Base-by-base conservation (phyloP, 2,888 invertebrate species). In the Malthinus seriepunctatus region DNA sequence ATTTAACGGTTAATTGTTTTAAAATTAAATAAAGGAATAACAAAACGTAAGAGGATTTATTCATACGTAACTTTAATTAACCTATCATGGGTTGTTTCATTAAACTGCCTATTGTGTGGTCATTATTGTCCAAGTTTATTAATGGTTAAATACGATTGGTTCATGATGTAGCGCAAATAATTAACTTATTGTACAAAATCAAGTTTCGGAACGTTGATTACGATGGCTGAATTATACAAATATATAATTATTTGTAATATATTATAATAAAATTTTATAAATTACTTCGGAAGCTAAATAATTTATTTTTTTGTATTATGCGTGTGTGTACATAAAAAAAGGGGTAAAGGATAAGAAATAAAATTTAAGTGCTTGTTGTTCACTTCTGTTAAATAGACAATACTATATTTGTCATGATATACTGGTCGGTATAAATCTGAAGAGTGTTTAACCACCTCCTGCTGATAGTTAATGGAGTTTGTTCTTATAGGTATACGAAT, bases 381-480 rank as follows among this genome's bases (percentile, higher is more conserved):
- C 50, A 59, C 52, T 51, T 48, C 47, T 52, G 48, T 55, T 47
- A 56, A 45, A 57, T 37, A 48, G 15, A 42, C 48, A 32, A 47
- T 54, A 47, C 54, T 54, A 55, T 48, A 35, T 49, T 55, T 50
- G 54, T 32, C 39, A 49, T 58, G 54, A 54, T 59, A 50, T 51
- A 59, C 50, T 52, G 34, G 56, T 53, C 62, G 66, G 61, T 58
- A 60, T 46, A 56, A 57, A 42, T 59, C 53, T 51, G 53, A 59
- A 63, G 57, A 67, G 65, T 67, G 67, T 71, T 70, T 67, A 68
- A 64, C 66, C 66, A 69, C 73, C 71, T 64, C 73, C 71, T 68
- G 71, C 69, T 62, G 72, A 33, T 69, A 58, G 62, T 68, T 70
- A 73, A 73, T 73, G 69, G 72, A 71, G 68, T 65, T 64, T 60